These are phyloP conservation scores for Diploptera punctata DNA, from an alignment of 2,888 invertebrate genomes.

Conservation along the genomic window DNA sequence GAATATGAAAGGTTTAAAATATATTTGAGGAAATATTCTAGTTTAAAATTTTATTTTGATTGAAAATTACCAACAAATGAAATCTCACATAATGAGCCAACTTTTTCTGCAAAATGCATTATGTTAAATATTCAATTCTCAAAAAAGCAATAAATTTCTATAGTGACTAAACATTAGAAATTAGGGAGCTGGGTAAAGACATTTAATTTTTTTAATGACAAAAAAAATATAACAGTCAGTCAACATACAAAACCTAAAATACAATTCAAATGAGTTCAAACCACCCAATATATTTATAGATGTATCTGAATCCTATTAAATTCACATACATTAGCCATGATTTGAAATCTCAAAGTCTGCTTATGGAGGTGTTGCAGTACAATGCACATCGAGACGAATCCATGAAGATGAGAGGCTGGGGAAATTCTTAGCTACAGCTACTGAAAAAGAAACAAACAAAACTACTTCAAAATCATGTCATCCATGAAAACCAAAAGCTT, in stretches of 20 bases:
- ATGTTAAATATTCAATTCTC: background rate
- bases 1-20: too few relatives aligned
- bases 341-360: constrained; percentile 18
- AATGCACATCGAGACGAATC: constrained; percentile 25
- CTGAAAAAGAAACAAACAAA: constrained; percentile 34
- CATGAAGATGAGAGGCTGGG: constrained; percentile 33
- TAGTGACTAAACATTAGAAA: background rate
- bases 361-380: constrained; percentile 9
- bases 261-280: constrained; percentile 10
- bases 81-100: background rate
- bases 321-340: constrained; percentile 9
- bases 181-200: background rate
- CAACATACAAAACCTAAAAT: background rate
- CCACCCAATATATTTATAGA: background rate
- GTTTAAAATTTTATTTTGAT: constrained; percentile 8
- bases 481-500: too few relatives aligned
- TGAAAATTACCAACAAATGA: constrained; percentile 8
- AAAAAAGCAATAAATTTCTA: background rate
- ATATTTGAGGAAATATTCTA: too few relatives aligned
- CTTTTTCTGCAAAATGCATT: background rate
- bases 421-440: constrained; percentile 33
- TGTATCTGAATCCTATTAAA: constrained; percentile 6
- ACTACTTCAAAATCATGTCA: too few relatives aligned
- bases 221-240: background rate
- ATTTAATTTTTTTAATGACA: background rate